Percentiles rank a stretch among this genome's conserved stretches.
phyloP scores from a whole-genome alignment of 2,888 invertebrate genomes.

The Deroplatys truncata region DNA sequence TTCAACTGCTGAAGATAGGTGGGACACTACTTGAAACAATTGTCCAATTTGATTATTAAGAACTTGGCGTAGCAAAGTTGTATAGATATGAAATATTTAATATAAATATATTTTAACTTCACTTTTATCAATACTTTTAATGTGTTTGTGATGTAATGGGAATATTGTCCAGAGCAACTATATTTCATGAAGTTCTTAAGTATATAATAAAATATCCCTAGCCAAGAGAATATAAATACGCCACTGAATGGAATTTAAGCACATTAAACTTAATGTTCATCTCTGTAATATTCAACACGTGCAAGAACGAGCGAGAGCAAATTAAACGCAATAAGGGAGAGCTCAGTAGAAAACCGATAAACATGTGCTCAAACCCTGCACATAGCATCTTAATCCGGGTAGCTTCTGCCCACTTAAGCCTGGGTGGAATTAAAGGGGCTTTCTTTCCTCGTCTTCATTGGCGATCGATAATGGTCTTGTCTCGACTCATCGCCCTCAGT shows the following conservation, averaged over 20 bases:
- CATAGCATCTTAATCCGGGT: not conserved
- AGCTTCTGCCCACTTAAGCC: not conserved
- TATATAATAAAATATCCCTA: no score
- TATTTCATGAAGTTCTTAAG: no score
- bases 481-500: not conserved
- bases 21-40: no score
- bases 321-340: not conserved
- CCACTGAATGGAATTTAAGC: not conserved
- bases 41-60: no score
- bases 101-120: no score
- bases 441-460: not conserved
- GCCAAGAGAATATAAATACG: no score
- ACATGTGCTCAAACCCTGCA: not conserved
- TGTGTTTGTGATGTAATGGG: no score
- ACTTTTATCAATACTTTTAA: no score
- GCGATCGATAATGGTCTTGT: not conserved
- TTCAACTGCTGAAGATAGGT: no score
- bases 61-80: no score
- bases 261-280: not conserved
- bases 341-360: not conserved
- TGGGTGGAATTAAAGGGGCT: not conserved
- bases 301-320: not conserved
- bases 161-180: no score
- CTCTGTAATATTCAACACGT: not conserved
- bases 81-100: no score